Evolutionary conservation across 1,140 invertebrate genomes (phyloP).

Genomic region (Eriocheir sinensis): DNA sequence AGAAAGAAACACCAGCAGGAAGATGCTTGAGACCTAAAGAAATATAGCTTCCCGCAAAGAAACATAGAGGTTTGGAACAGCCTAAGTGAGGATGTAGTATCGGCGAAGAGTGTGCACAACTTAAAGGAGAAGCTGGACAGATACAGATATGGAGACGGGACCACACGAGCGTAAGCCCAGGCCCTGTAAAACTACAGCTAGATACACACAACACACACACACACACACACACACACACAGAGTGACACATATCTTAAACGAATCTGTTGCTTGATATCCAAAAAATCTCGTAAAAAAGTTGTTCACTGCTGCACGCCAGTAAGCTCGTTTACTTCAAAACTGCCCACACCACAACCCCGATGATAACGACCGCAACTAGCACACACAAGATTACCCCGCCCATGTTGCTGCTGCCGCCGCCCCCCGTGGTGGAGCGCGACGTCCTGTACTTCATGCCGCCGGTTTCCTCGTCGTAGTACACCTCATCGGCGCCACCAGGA

Average conservation of each 20-base stretch:
- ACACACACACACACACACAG: slow-evolving; percentile 10
- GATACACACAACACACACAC: not conserved
- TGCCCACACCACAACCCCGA: not conserved
- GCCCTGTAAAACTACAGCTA: too few relatives aligned
- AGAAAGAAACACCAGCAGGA: too few relatives aligned
- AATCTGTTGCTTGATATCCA: not conserved
- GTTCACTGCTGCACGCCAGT: too few relatives aligned
- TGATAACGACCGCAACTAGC: not conserved
- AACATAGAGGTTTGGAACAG: too few relatives aligned
- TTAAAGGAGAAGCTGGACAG: too few relatives aligned
- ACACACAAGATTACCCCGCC: not conserved
- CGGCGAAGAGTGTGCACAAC: too few relatives aligned
- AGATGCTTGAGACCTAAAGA: too few relatives aligned
- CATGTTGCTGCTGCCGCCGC: not conserved
- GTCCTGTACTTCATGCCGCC: not conserved
- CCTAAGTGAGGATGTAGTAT: too few relatives aligned
- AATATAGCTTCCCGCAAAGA: too few relatives aligned
- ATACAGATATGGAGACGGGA: too few relatives aligned
- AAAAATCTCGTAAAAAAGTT: not conserved
- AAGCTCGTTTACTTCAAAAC: not conserved
- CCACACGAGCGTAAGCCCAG: too few relatives aligned
- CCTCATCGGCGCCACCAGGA: not conserved
- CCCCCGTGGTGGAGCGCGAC: not conserved
- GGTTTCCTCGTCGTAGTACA: not conserved
- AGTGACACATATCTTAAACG: not conserved